These are phyloP conservation scores for Phlogophora meticulosa DNA, from an alignment of 2,888 invertebrate species.

Conservation along the genomic window DNA sequence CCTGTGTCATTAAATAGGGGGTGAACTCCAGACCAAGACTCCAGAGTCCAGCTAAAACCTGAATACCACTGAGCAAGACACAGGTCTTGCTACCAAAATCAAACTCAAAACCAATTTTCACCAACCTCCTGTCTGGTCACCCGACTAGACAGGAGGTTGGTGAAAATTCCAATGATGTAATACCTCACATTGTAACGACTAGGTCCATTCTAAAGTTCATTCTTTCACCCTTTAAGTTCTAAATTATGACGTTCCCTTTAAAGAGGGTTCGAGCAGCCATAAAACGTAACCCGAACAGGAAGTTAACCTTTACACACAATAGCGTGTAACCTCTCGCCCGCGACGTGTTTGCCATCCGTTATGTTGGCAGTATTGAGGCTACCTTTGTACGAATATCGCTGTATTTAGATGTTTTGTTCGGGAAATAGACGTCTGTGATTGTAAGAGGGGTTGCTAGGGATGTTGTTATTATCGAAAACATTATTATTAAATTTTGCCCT, in stretches of 20 bases:
- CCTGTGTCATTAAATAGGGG: no score
- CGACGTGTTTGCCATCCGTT: conserved; percentile 44
- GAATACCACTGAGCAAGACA: no score
- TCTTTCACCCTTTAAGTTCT: conserved; percentile 17
- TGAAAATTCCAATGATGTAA: no score
- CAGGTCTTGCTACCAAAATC: no score
- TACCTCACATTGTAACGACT: not conserved
- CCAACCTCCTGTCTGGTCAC: no score
- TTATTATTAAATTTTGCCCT: no score
- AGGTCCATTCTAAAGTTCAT: not conserved
- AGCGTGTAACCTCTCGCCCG: conserved; percentile 40
- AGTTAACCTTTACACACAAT: conserved; percentile 53
- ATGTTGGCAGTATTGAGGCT: conserved; percentile 25
- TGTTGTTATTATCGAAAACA: not conserved
- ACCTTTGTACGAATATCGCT: conserved; percentile 23
- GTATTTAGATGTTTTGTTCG: conserved; percentile 31
- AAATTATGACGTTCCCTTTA: conserved; percentile 36
- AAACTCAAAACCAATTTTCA: no score
- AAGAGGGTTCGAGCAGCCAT: conserved; percentile 29
- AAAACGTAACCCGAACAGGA: conserved; percentile 43
- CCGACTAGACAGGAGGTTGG: no score
- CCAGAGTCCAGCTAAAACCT: no score
- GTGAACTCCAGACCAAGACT: no score
- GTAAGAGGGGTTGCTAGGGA: not conserved
- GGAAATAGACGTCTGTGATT: conserved; percentile 32